Evolutionary conservation across 2,113 vertebrate species (phyloP), one percentile per base, ranked within the genome.

Genomic region (Toxotes chatareus): DNA sequence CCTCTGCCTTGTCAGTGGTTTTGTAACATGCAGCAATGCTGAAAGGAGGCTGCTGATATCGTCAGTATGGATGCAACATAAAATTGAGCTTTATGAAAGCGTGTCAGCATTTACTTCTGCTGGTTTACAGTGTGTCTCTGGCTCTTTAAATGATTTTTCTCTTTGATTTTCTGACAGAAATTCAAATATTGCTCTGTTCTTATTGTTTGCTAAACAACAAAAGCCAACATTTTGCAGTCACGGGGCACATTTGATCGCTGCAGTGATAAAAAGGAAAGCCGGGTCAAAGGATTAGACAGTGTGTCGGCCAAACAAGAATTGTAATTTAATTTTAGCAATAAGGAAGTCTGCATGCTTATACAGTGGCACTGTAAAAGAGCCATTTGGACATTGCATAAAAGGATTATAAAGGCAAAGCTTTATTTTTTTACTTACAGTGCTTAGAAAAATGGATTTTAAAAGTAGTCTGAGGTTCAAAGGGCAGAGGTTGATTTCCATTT

Each of bases 391-490:
- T 16, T 62, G 40, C n/a, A 73, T 44, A 16, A 76, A 64, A 47
- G 12, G 32, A 7, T 36, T 44, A 12, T 13, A 44, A 21, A 40
- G 16, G n/a, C 7, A 11, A 61, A 60, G 63, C 14, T n/a, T 1
- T 73, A 44, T 55, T 79, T 77, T 76, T 57, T 13, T 32, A 46
- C 0, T 66, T 40, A 38, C 59, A 55, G 21, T 53, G 36, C 64
- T 80, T 6, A 14, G 69, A 64, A 77, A 69, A 82, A 71, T 23
- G 11, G 5, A 59, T 55, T 65, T 82, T 53, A 63, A 76, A 68
- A 62, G 44, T 11, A 16, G 34, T 10, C 1, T 38, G 7, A 36
- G 5, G 72, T 65, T 84, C 31, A 69, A 78, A 65, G 82, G 47
- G 2, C 60, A 83, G 64, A 83, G 32, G 47, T 5, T 3, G 10